phyloP scores from a whole-genome alignment of 2,113 vertebrate genomes.

The Colius striatus region DNA sequence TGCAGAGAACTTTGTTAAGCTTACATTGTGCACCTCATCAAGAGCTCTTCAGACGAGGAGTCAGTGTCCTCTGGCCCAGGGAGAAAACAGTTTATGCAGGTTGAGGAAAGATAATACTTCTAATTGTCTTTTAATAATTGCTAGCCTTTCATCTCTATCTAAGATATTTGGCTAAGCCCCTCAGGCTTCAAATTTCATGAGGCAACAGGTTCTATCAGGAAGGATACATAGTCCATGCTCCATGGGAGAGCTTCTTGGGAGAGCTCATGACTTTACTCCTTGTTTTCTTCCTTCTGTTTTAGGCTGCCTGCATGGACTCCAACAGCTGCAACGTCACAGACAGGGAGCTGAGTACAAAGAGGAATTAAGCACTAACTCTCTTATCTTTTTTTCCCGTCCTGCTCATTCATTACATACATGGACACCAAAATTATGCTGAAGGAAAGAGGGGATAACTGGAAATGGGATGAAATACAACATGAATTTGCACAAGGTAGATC shows the following conservation, averaged over 20 bases:
- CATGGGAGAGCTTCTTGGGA: neutral
- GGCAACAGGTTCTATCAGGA: slow-evolving; percentile 30
- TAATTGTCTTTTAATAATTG: slow-evolving; percentile 28
- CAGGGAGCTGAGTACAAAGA: neutral
- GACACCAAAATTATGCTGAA: neutral
- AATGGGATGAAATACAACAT: neutral
- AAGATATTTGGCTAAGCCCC: slow-evolving; percentile 16
- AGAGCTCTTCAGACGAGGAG: neutral
- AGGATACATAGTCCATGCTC: neutral
- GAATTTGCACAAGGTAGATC: neutral
- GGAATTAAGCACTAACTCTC: neutral
- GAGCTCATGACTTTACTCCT: neutral
- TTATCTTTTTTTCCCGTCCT: neutral
- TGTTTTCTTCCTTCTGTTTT: neutral
- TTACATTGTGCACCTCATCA: neutral
- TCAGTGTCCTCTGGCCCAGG: neutral
- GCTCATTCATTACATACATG: fast-evolving
- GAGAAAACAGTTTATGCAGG: neutral
- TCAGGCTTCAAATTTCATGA: neutral
- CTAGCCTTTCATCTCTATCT: slow-evolving; percentile 15
- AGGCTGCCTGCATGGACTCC: neutral
- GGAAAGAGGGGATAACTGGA: neutral
- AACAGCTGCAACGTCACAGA: neutral
- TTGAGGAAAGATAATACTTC: slow-evolving; percentile 37
- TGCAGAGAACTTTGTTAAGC: neutral